phyloP scores from a whole-genome alignment of 2,113 vertebrate species.

The Dolichotis patagonum region DNA sequence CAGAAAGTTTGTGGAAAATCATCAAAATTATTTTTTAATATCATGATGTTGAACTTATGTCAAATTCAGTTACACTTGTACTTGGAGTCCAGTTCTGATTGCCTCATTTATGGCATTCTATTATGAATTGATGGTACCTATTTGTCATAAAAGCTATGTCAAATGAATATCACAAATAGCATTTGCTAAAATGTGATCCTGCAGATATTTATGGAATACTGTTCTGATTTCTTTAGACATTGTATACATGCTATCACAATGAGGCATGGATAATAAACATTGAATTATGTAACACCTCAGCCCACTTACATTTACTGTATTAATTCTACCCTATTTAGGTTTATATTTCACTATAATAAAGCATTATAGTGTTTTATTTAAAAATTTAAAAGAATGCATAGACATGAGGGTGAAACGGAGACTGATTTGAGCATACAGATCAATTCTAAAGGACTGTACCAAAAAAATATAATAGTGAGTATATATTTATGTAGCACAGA shows the following conservation, averaged over 20 bases:
- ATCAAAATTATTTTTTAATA: conserved; percentile 36
- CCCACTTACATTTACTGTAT: neutral
- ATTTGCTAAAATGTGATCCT: neutral
- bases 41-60: neutral
- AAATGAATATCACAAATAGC: conserved; percentile 1
- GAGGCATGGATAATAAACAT: neutral
- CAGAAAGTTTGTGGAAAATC: neutral
- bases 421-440: neutral
- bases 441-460: neutral
- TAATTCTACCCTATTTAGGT: neutral
- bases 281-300: neutral
- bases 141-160: conserved; percentile 24
- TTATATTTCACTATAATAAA: conserved; percentile 27
- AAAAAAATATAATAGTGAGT: neutral
- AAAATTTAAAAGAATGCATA: neutral
- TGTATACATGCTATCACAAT: neutral
- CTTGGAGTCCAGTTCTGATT: conserved; percentile 29
- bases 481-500: neutral
- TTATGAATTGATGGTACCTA: neutral
- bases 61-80: neutral
- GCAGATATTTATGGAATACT: neutral
- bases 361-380: neutral
- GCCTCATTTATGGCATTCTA: neutral
- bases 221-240: neutral
- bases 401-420: neutral